Percentiles rank a stretch among this genome's conserved stretches.
These are phyloP conservation scores for Zele albiditarsus DNA, from an alignment of 2,888 invertebrate genomes.

Conservation along the genomic window DNA sequence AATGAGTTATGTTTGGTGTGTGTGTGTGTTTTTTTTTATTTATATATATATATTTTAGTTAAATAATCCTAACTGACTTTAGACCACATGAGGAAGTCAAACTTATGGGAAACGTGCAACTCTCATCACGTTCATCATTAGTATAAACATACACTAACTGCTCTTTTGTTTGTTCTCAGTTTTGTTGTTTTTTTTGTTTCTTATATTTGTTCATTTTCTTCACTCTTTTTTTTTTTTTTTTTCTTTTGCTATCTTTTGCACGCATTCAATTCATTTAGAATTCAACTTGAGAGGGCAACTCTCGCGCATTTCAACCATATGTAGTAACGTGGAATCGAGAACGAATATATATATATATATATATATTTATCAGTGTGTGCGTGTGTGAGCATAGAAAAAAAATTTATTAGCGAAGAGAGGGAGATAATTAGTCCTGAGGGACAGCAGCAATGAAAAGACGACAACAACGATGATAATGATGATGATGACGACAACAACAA, in stretches of 20 bases:
- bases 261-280: not conserved
- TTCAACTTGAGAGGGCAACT: not conserved
- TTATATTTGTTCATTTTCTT: not conserved
- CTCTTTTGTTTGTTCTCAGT: not conserved
- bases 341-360: not conserved
- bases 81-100: not conserved
- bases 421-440: slow-evolving; percentile 6
- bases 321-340: slow-evolving; percentile 6
- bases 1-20: not conserved
- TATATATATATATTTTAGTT: not conserved
- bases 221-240: not conserved
- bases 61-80: not conserved
- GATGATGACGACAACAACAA: too few relatives aligned
- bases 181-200: not conserved
- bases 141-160: not conserved
- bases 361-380: not conserved
- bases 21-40: not conserved
- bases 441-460: not conserved
- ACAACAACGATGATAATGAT: too few relatives aligned
- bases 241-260: not conserved
- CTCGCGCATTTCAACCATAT: slow-evolving; percentile 14
- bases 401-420: too few relatives aligned
- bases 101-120: not conserved
- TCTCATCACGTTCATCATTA: not conserved
- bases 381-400: not conserved